These are phyloP conservation scores for Bufotes viridis DNA, from an alignment of 2,797 vertebrate species.

Conservation along the genomic window DNA sequence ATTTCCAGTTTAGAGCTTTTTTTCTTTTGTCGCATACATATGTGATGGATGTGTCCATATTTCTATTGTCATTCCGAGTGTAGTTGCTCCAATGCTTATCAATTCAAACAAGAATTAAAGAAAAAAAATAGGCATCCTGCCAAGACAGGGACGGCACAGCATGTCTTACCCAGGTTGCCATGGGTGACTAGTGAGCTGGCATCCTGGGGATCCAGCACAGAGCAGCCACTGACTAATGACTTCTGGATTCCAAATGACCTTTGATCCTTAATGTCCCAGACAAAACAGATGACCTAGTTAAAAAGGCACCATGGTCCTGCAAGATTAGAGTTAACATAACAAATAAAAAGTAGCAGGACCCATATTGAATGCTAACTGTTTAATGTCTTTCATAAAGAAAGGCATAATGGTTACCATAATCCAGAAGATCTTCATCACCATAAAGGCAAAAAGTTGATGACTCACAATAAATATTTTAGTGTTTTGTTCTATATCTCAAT, in stretches of 20 bases:
- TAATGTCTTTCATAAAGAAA: slow-evolving; percentile 26
- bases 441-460: slow-evolving; percentile 13
- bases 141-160: slow-evolving; percentile 72
- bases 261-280: slow-evolving; percentile 79
- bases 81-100: slow-evolving; percentile 65
- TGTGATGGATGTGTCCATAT: slow-evolving; percentile 68
- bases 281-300: slow-evolving; percentile 77
- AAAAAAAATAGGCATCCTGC: slow-evolving; percentile 66
- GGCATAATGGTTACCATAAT: slow-evolving; percentile 37
- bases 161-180: slow-evolving; percentile 75
- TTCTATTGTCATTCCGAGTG: slow-evolving; percentile 66
- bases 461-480: background rate
- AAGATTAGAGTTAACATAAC: slow-evolving; percentile 69
- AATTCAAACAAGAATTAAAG: slow-evolving; percentile 69
- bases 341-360: slow-evolving; percentile 64
- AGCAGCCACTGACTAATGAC: slow-evolving; percentile 82
- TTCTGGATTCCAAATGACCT: slow-evolving; percentile 83
- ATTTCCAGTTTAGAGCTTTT: slow-evolving; percentile 34
- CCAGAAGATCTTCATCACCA: background rate
- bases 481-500: background rate
- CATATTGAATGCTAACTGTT: slow-evolving; percentile 55
- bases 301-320: slow-evolving; percentile 73
- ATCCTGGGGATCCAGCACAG: slow-evolving; percentile 80
- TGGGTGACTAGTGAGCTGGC: slow-evolving; percentile 81
- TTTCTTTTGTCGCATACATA: slow-evolving; percentile 34